Evolutionary conservation across 1,140 invertebrate genomes (phyloP), one percentile per base, ranked within the genome.

Genomic region (Orchesella cincta): DNA sequence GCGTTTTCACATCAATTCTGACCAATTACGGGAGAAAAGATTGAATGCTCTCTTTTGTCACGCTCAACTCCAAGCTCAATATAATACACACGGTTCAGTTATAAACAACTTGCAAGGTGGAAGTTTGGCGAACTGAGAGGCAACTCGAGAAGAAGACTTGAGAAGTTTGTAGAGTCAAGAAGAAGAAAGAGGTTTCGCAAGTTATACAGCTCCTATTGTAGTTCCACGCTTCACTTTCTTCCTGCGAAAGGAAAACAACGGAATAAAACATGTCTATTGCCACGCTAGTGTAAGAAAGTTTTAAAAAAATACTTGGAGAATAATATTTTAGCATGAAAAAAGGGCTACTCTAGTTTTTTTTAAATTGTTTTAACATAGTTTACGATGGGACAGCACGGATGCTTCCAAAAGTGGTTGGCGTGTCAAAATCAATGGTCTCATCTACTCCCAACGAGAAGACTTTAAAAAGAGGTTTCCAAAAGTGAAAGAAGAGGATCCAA

Each of bases 361-460:
- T 76, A 23, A 12, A 35, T 16, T 64, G 1, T 34, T 64, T 71
- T 67, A 18, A 28, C 18, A n/a, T 35, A 36, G 34, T 14, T 29
- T 70, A 23, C 26, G 46, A 1, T 36, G 64, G 33, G 54, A 70
- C 23, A 26, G 8, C 23, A 39, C 14, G 23, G 33, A 67, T 33
- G 54, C 54, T 8, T 12, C n/a, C 31, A n/a, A 46, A n/a, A 36
- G 33, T 1, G 71, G 71, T 18, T 76, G 76, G 76, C 31, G 51
- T 0, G 76, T 76, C 20, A 71, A 76, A 62, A 73, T 76, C n/a
- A 76, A 76, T 29, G 76, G 76, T 18, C 71, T 76, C 3, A 29
- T 76, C 23, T 76, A 76, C 31, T 73, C 67, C 0, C 76, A 76
- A 28, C 70, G 71, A 18, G 34, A 70, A 0, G 18, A 70, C 23